Evolutionary conservation across 2,797 vertebrate genomes (phyloP), one percentile per base, ranked within the genome.

Genomic region (Sarcophilus harrisii): DNA sequence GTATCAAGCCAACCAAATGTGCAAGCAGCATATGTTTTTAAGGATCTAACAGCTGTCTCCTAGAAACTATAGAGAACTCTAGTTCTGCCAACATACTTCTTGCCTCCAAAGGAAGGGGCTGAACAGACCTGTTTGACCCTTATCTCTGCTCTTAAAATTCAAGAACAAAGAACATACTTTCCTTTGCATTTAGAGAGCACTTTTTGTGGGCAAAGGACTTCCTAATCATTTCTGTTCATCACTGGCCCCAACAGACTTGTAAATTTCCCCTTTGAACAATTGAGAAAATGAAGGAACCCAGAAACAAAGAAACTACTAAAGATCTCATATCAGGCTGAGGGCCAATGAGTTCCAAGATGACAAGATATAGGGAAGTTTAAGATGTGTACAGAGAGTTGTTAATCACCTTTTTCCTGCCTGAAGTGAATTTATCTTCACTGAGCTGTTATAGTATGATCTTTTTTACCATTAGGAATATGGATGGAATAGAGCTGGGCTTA

Each of bases 1-100:
- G 93, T 95, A 58, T 97, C 89, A 57, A 90, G 94, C 73, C 90
- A 96, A 96, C 94, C 92, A 93, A 96, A 96, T 95, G 90, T 96
- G 92, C 96, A 96, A 55, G 93, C 81, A 93, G 94, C 97, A 95
- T 97, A 97, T 98, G 97, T 94, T 97, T 97, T 96, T 91, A 96
- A 97, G 97, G 59, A 93, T 93, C 94, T 97, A 94, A 73, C 98
- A 97, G 96, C 96, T 98, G 97, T 96, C 49, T 0, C 81, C 93
- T 94, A 91, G 92, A 96, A 96, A 95, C 94, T 91, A 27, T 90
- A 94, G 96, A 93, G 0, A 30, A 94, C 94, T 97, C 94, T 94
- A 94, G 45, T 93, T 96, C 96, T 94, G 93, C 90, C 94, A 97
- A 92, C 90, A 93, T 54, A 97, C 30, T 98, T 92, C 94, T 94